A percentile compares a stretch with the other conserved stretches of the same genome.
These are phyloP conservation scores for Sorex maritimensis DNA, from an alignment of 2,797 vertebrate genomes.

Conservation along the genomic window DNA sequence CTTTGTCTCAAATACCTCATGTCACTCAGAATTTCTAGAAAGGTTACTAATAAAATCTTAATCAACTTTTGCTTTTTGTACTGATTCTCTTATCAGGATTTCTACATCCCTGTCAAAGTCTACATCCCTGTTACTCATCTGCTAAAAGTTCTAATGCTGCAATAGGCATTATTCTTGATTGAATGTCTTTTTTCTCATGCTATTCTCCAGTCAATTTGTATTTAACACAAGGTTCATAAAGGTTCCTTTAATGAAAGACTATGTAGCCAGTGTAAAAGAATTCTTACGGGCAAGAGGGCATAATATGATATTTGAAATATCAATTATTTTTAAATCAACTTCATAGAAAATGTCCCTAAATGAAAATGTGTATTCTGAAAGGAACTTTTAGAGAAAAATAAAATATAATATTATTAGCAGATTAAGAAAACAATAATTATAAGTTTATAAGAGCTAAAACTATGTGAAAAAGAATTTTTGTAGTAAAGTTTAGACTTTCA, in stretches of 20 bases:
- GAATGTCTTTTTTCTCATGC: conserved; percentile 16
- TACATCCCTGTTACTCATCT: background rate
- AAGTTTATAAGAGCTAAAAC: background rate
- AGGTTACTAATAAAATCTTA: background rate
- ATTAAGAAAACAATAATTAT: background rate
- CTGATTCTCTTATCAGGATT: background rate
- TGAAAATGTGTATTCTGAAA: too few species aligned
- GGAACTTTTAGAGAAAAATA: background rate
- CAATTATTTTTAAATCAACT: background rate
- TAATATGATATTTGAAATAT: background rate
- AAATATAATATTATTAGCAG: too few species aligned
- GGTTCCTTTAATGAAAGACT: background rate
- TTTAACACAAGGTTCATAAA: background rate
- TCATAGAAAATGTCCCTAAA: too few species aligned
- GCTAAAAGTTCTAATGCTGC: background rate
- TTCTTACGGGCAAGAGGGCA: background rate
- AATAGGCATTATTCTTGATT: conserved; percentile 39
- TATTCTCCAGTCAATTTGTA: background rate
- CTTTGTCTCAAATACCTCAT: conserved; percentile 28
- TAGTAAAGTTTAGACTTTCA: conserved; percentile 35
- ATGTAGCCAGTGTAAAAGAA: background rate
- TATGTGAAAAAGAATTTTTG: conserved; percentile 17
- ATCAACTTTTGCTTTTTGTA: background rate
- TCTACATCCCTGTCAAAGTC: background rate
- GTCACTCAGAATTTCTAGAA: conserved; percentile 30